Conservation (phyloP, 2,113 vertebrate genomes). For the Bos taurus region ARS-UCD2.0 NC_037346.1:57883501-57884000, state of each 20-base stretch:
- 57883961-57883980: fast-evolving
- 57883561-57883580: not conserved
- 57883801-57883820: not conserved
- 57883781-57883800: not conserved
- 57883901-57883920: not conserved
- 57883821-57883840: not conserved
- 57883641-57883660: not conserved
- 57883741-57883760: not conserved
- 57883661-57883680: not conserved
- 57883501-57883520: not conserved
- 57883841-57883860: not conserved
- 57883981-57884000: fast-evolving
- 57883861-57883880: not conserved
- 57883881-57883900: not conserved
- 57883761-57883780: not conserved
- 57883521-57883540: not conserved
- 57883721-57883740: not conserved
- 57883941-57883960: fast-evolving
- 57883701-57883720: not conserved
- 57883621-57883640: not conserved
- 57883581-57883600: not conserved
- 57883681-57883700: not conserved
- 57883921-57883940: not conserved
- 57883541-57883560: not conserved
- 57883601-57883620: not conserved